Base-by-base conservation (phyloP, 2,797 vertebrate genomes). In the Australoheros facetus region DNA sequence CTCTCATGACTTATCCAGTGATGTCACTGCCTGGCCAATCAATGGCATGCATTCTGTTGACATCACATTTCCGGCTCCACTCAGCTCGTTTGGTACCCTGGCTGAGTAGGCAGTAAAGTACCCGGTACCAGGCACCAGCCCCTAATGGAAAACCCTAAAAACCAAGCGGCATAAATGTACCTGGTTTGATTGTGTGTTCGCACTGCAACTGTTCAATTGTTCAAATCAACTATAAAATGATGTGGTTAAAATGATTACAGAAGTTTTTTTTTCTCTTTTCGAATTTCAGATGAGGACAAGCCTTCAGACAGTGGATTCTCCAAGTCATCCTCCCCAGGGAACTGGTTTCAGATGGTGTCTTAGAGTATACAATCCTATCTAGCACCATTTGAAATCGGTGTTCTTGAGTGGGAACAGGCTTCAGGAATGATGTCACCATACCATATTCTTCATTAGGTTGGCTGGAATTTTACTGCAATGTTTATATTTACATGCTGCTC, bases 341-440 rank as follows among this genome's bases (percentile, higher is more conserved):
- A 97, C 98, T 97, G 98, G 96, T 97, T 99, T 99, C 98, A 98
- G 95, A 95, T 98, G 97, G 97, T 99, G 98, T 96, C 94, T 98
- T 99, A 99, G 98, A 99, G 98, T 98, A 95, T 95, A 91, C 95
- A 95, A 87, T 94, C 94, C 94, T 91, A 96, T 99, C 98, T 99
- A 99, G 98, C 98, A 99, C 98, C 98, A 99, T 99, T 98, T 99
- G 98, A 99, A 99, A 99, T 99, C 98, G 98, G 98, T 99, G 98
- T 99, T 97, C 97, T 97, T 97, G 97, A 96, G 97, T 94, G 90
- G 96, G 97, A 96, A 96, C 96, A 91, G 89, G 21, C 91, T 16
- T 30, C 85, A 37, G 79, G 23, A n/a, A 14, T 23, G 59, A 71
- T 5, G 5, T 28, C 71, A 9, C 17, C 1, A 2, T 23, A 45